Conservation (phyloP, 2,888 invertebrate species). For the Chrysina gloriosa region DNA sequence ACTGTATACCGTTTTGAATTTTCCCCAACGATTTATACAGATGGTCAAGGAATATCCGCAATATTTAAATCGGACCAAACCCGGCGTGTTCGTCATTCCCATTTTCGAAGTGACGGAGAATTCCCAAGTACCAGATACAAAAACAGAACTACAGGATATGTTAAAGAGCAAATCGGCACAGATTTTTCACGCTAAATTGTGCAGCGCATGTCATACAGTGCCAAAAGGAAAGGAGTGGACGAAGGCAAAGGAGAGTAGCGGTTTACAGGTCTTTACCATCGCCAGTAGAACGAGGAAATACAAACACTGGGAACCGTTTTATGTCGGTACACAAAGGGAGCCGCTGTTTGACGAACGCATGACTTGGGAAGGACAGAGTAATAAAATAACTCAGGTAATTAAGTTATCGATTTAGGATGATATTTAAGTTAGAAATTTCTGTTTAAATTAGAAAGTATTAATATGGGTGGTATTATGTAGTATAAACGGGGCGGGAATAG, state of each 20-base stretch:
- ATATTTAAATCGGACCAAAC: constrained; percentile 22
- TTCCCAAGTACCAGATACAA: constrained; percentile 74
- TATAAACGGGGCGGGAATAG: too few species aligned
- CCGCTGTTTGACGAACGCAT: constrained; percentile 67
- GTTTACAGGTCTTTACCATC: constrained; percentile 62
- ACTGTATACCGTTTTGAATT: constrained; percentile 55
- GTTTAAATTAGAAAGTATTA: too few species aligned
- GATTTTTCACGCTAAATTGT: constrained; percentile 68
- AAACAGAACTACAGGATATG: constrained; percentile 68
- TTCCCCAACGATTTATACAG: constrained; percentile 53
- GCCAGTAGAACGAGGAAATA: constrained; percentile 62
- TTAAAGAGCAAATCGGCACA: constrained; percentile 63
- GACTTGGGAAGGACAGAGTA: constrained; percentile 68
- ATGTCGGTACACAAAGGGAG: constrained; percentile 66
- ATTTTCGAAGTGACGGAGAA: constrained; percentile 57
- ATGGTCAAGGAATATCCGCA: constrained; percentile 48
- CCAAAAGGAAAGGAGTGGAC: constrained; percentile 64
- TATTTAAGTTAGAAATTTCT: too few species aligned
- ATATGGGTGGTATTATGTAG: too few species aligned
- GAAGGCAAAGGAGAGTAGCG: constrained; percentile 49
- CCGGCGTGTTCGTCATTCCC: constrained; percentile 55
- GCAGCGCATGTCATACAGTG: constrained; percentile 66
- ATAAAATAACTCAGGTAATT: constrained; percentile 69
- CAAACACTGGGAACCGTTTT: constrained; percentile 68
- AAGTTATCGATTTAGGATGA: too few species aligned